Conservation (phyloP, 2,113 vertebrate genomes). For the Archocentrus centrarchus region DNA sequence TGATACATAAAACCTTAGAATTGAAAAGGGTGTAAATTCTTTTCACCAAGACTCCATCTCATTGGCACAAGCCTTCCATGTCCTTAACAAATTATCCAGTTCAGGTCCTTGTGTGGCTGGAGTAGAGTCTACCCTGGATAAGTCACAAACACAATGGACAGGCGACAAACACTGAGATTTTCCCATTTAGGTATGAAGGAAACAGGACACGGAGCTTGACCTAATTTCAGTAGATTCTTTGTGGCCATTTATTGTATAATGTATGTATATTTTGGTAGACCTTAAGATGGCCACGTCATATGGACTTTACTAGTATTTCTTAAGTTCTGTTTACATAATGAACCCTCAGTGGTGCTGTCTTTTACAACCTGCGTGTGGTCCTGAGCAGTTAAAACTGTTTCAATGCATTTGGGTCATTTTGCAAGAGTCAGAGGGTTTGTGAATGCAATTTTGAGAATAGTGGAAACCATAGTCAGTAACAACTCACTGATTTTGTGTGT, state of each 20-base stretch:
- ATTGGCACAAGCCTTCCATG: not conserved
- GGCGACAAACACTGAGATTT: not conserved
- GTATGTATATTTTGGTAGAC: no score
- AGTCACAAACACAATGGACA: not conserved
- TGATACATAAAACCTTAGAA: no score
- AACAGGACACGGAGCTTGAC: no score
- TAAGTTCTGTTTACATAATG: not conserved
- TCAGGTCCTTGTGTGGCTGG: not conserved
- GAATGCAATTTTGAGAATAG: not conserved
- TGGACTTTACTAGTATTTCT: not conserved
- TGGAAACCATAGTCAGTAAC: not conserved
- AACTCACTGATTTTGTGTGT: not conserved
- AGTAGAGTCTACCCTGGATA: no score
- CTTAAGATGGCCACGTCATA: not conserved
- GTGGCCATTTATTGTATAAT: not conserved
- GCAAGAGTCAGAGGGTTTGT: not conserved
- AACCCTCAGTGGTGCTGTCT: not conserved
- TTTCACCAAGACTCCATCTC: not conserved
- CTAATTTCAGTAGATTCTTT: not conserved
- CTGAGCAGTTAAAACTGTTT: not conserved
- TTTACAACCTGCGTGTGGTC: not conserved
- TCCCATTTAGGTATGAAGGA: not conserved
- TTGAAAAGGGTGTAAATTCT: no score
- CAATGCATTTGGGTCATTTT: not conserved
- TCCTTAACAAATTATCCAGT: not conserved